A percentile compares a stretch with the other conserved stretches of the same genome.
Evolutionary conservation across 2,888 invertebrate genomes (phyloP).

Genomic region (Drosophila quinaria): DNA sequence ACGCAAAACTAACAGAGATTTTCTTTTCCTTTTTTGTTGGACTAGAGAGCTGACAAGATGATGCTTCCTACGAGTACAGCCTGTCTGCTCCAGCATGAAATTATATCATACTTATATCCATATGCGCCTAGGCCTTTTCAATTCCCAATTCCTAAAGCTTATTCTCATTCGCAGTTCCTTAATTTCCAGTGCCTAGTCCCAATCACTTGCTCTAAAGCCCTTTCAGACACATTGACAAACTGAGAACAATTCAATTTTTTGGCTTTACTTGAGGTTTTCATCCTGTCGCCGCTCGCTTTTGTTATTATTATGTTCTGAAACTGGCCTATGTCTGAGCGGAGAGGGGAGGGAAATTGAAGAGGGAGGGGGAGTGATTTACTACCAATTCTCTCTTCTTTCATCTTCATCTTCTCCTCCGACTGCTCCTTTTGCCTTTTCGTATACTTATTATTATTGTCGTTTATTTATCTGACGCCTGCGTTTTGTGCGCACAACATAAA

Average conservation of each 20-base stretch:
- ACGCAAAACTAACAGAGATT: constrained; percentile 38
- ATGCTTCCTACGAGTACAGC: constrained; percentile 12
- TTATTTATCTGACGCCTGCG: constrained; percentile 70
- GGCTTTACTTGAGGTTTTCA: constrained; percentile 43
- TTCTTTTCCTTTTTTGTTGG: constrained; percentile 12
- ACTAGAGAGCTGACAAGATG: constrained; percentile 33
- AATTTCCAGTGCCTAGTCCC: constrained; percentile 11
- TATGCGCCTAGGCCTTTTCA: constrained; percentile 46
- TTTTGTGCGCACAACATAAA: constrained; percentile 64
- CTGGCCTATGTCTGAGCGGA: not conserved
- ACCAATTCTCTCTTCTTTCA: constrained; percentile 12
- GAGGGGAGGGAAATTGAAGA: not conserved
- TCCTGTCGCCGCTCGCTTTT: constrained; percentile 54
- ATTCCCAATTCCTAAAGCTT: not conserved
- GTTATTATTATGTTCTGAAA: constrained; percentile 33
- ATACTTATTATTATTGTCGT: constrained; percentile 65
- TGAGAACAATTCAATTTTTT: constrained; percentile 67
- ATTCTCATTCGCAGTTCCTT: not conserved
- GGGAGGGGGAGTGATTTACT: constrained; percentile 47
- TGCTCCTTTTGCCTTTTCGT: constrained; percentile 30
- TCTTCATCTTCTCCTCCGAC: not conserved
- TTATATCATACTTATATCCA: constrained; percentile 51
- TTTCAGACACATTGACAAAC: constrained; percentile 65
- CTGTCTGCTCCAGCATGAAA: constrained; percentile 47
- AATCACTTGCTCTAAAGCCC: constrained; percentile 53